A percentile compares a stretch with the other conserved stretches of the same genome.
Conservation (phyloP, 2,113 vertebrate species). For the Dipodomys ordii region DNA sequence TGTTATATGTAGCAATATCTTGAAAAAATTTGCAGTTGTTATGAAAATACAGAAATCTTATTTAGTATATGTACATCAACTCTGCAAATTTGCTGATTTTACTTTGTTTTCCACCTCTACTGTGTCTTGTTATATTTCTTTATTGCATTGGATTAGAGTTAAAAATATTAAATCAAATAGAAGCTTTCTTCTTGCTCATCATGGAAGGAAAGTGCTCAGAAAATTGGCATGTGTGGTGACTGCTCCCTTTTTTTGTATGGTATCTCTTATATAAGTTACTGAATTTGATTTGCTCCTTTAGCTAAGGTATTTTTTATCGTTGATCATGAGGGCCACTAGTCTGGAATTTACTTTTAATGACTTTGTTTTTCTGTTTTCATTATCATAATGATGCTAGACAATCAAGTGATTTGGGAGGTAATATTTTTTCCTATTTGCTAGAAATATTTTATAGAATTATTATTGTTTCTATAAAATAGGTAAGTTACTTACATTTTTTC, state of each 20-base stretch:
- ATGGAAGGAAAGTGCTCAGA: not conserved
- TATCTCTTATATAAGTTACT: not conserved
- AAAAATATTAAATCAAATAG: not conserved
- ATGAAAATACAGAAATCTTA: not conserved
- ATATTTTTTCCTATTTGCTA: too few species aligned
- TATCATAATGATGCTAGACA: not conserved
- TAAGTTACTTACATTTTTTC: too few species aligned
- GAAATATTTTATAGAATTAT: not conserved
- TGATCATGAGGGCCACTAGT: not conserved
- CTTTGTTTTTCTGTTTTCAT: not conserved
- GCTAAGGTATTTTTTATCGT: not conserved
- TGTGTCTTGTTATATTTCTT: not conserved
- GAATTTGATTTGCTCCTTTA: not conserved
- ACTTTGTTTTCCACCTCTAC: not conserved
- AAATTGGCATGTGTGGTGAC: not conserved
- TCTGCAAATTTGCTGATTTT: not conserved
- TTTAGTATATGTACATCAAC: not conserved
- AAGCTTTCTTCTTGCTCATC: not conserved
- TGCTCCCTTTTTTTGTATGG: not conserved
- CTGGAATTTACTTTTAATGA: not conserved
- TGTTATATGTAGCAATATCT: not conserved
- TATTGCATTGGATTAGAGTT: not conserved
- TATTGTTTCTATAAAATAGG: too few species aligned
- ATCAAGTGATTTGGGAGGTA: not conserved
- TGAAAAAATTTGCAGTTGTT: not conserved